Percentiles rank a stretch among this genome's conserved stretches.
These are phyloP conservation scores for Delichon dasypus DNA, from an alignment of 2,797 vertebrate genomes.

Conservation along the genomic window DNA sequence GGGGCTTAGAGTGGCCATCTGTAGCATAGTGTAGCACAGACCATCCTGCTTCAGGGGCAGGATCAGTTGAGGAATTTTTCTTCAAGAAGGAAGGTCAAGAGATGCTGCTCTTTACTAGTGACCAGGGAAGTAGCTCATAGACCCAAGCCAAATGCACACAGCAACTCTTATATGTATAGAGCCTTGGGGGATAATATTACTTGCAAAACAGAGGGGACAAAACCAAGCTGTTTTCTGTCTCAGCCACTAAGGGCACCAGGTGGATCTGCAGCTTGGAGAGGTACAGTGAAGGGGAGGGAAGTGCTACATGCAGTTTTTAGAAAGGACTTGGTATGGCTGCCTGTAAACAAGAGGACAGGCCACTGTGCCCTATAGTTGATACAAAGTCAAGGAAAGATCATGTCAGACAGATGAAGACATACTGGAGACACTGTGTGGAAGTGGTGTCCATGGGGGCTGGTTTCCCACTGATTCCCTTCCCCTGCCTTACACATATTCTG, in stretches of 20 bases:
- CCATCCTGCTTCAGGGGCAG: neutral
- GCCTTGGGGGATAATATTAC: neutral
- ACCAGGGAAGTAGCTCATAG: neutral
- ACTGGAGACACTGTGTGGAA: neutral
- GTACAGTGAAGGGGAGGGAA: neutral
- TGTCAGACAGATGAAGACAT: neutral
- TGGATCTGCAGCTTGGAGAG: neutral
- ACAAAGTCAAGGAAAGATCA: neutral
- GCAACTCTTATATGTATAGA: neutral
- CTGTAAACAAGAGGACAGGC: rapidly evolving
- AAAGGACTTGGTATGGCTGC: rapidly evolving
- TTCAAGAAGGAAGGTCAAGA: neutral
- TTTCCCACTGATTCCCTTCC: neutral
- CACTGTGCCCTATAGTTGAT: neutral
- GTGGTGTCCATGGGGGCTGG: neutral
- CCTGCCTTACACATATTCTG: neutral
- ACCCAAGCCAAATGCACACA: neutral
- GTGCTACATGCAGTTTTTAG: neutral
- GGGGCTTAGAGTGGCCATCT: neutral
- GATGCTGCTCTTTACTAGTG: neutral
- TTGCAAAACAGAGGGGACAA: neutral
- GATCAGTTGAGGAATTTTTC: neutral
- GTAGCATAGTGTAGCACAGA: neutral
- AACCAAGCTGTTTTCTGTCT: neutral
- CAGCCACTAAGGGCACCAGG: neutral